Base-by-base conservation (phyloP, 1,140 invertebrate genomes). In the Drosophila athabasca region DNA sequence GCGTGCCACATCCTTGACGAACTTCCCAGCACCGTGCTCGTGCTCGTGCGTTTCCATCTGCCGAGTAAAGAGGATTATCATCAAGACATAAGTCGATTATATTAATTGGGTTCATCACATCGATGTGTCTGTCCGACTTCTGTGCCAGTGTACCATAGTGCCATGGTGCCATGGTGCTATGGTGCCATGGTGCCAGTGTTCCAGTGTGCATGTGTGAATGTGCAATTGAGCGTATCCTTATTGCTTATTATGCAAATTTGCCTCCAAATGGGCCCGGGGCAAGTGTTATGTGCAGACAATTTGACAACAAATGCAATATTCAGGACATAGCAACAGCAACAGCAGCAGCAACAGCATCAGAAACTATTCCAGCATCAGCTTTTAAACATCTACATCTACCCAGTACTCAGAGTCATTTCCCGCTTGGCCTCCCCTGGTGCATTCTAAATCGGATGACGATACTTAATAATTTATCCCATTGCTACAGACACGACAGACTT, bases 1-100 rank as follows among this genome's bases (percentile, higher is more conserved):
- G 35, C 71, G 60, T 49, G 67, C 68, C 66, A 84, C 72, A 82
- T 90, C 88, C 84, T 88, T 90, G 46, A 84, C 48, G 61, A 90
- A 90, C 66, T 90, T 78, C 64, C 74, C 73, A 29, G 65, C 62
- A 19, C 65, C 62, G 48, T 66, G 69, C 55, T 75, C 82, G 65
- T 83, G 79, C 43, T 89, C 87, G 58, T 83, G 90, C 52, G 92
- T 87, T 61, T 93, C 92, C 89, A 93, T 92, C 92, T 93, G 76
- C 22, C 35, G 26, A 90, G 79, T 11, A 31, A 19, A 19, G 62
- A 43, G 24, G 17, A 44, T 39, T 1, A 19, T 9, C 13, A 15
- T 4, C 24, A 26, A 22, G 11, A 9, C 9, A 9, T 39, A 39
- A 39, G 35, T 39, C 35, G 35, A 39, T 39, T 39, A 39, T 39